Base-by-base conservation (phyloP, 2,797 vertebrate genomes). In the Chiloscyllium punctatum region DNA sequence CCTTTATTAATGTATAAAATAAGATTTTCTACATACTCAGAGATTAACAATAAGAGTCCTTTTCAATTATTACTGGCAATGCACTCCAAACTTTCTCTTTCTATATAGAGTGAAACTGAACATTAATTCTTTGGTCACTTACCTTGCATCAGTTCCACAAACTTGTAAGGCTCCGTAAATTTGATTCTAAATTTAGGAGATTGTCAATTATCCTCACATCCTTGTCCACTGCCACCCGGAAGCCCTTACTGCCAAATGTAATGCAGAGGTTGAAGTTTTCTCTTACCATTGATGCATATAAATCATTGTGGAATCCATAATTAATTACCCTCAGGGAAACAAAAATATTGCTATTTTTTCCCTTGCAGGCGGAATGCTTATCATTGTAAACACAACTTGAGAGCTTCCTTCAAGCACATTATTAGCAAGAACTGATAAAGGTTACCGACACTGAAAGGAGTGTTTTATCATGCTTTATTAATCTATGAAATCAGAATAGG, bases 241-340 rank as follows among this genome's bases (percentile, higher is more conserved):
- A 53, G 87, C 16, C 62, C 30, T 90, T 91, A 91, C 27, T 91
- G 88, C 88, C 30, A 91, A 84, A 48, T 27, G n/a, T 66, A 91
- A 48, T 84, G 53, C 57, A 91, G n/a, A 33, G 88, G 88, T 94
- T 94, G 62, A 94, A 4, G 7, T 94, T 94, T 42, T 42, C 2
- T 62, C n/a, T 94, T n/a, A 91, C 62, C n/a, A 42, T 42, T 42
- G 16, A 68, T 66, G 51, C 94, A 91, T 69, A 18, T 42, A 69
- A 94, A 91, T 91, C 16, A 33, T 91, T 62, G 53, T 66, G 33
- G 62, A 66, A 91, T 94, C n/a, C 90, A 94, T 94, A 94, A 94
- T 37, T 69, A 94, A 69, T 94, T 69, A 42, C 21, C 90, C 62
- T 23, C 37, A 25, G 62, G 62, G 30, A 92, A 7, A 92, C 92